These are phyloP conservation scores for Scolopax bukidnonensis DNA, from an alignment of 2,797 vertebrate species.

Conservation along the genomic window DNA sequence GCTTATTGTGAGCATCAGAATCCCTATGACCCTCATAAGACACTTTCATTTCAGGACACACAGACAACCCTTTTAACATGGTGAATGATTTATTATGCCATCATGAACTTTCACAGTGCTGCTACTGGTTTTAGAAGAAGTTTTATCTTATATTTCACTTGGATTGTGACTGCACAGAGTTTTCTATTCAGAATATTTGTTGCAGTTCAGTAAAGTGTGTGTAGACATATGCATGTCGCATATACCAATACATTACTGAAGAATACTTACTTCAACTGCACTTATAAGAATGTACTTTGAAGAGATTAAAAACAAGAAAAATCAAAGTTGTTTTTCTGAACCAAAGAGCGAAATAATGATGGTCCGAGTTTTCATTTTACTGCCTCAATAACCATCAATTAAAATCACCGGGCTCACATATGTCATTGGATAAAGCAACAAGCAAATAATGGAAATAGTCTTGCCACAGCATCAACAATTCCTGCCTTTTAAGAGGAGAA, in stretches of 20 bases:
- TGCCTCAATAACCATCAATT: background rate
- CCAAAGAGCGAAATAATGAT: background rate
- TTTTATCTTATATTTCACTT: background rate
- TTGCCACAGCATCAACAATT: background rate
- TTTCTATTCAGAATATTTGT: background rate
- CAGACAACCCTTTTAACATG: background rate
- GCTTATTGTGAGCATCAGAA: background rate
- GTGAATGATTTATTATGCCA: background rate
- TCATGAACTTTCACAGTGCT: background rate
- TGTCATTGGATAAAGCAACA: background rate
- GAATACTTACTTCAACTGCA: background rate
- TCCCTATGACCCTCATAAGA: background rate
- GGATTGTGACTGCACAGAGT: accelerated
- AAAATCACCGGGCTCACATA: background rate
- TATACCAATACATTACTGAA: background rate
- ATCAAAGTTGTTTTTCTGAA: background rate
- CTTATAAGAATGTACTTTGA: background rate
- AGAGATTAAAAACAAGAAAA: background rate
- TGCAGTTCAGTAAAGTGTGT: background rate
- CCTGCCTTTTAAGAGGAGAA: background rate
- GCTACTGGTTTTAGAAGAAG: background rate
- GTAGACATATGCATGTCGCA: background rate
- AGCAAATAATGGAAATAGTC: background rate
- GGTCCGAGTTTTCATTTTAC: background rate
- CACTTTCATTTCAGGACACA: background rate